Base-by-base conservation (phyloP, 2,113 vertebrate genomes). In the Apeltes quadracus region DNA sequence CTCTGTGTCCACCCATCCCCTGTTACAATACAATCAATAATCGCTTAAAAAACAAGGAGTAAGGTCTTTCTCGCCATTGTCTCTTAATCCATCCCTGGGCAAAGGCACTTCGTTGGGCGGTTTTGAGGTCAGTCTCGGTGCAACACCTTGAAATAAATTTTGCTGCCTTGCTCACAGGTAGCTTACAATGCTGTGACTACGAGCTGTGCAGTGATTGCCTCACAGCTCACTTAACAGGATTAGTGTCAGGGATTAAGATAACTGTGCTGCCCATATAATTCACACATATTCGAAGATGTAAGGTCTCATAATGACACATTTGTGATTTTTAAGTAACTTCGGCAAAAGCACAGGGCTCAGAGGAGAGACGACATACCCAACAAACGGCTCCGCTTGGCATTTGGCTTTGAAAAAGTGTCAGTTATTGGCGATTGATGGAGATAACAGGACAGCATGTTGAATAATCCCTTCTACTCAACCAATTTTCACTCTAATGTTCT, bases 401-500 rank as follows among this genome's bases (percentile, higher is more conserved):
- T 48, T 16, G 22, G 27, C 75, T 59, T 44, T 27, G 16, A 61
- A 72, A 69, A 61, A 69, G 10, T 14, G 44, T 29, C 9, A 39
- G 57, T 64, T 44, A 43, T 75, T 79, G 75, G 39, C 23, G 7
- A 46, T 63, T 41, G 55, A 25, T 7, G n/a, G 65, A 39, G 63
- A 15, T 71, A 54, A 55, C 72, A 82, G 66, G 59, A 55, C 76
- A 51, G 54, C 67, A 29, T 72, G 76, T 81, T 84, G 74, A 67
- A 29, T 70, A 63, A 67, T 64, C 67, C 66, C 59, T 58, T 83
- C 58, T 80, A 73, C 70, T 64, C 61, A 0, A 57, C 73, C 69
- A 65, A 63, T 84, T 84, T 76, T 61, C 68, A 66, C 76, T 74
- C 75, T 90, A 84, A 85, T 86, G 79, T 75, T 70, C 51, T 76